phyloP scores from a whole-genome alignment of 2,113 vertebrate species.

The Thalassarche chlororhynchos region DNA sequence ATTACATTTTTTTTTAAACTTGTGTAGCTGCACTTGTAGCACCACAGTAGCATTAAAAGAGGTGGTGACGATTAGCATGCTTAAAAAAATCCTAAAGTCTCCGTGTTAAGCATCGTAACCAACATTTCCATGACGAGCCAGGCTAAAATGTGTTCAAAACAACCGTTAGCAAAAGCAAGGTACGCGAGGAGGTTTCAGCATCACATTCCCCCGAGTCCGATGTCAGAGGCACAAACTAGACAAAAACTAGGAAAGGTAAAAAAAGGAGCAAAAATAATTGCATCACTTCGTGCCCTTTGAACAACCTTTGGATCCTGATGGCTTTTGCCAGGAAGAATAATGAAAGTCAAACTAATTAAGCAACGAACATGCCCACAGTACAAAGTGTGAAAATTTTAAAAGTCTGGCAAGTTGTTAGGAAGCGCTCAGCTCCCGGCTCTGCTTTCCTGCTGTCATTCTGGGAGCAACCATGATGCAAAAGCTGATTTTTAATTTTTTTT shows the following conservation, averaged over 20 bases:
- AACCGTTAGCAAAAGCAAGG: neutral
- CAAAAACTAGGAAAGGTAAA: neutral
- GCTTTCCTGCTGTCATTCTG: neutral
- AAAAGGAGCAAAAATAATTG: neutral
- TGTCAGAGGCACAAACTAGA: neutral
- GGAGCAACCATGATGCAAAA: neutral
- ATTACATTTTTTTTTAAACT: neutral
- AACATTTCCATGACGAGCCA: neutral
- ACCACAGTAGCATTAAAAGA: neutral
- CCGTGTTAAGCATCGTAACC: accelerated
- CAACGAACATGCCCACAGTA: neutral
- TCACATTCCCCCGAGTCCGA: neutral
- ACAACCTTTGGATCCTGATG: neutral
- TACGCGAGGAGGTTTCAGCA: neutral
- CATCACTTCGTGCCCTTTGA: neutral
- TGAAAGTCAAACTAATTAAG: constrained; percentile 12
- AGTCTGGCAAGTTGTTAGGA: neutral
- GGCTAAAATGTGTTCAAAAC: neutral
- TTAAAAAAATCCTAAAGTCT: neutral
- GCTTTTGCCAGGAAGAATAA: neutral
- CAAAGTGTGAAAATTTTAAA: neutral
- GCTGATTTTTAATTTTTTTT: neutral
- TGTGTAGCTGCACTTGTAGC: neutral
- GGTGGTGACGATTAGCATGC: accelerated
- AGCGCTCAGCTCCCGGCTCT: neutral